These are phyloP conservation scores for Notolepis coatsorum DNA, from an alignment of 2,797 vertebrate genomes.

Conservation along the genomic window DNA sequence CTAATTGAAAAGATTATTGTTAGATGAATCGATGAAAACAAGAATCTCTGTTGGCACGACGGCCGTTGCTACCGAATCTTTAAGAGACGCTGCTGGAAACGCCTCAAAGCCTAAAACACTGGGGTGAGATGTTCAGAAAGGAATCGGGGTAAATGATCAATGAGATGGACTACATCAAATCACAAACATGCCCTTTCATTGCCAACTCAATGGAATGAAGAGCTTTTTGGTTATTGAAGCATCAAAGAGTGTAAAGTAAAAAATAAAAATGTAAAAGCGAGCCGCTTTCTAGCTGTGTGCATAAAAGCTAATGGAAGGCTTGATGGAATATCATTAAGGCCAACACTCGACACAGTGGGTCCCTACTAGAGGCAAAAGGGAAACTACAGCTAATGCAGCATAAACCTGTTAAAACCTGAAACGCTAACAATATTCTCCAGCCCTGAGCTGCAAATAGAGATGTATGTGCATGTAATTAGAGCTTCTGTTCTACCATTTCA, in stretches of 20 bases:
- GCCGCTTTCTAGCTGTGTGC: no score
- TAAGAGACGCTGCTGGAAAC: no score
- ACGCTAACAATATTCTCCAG: not conserved
- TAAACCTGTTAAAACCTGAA: not conserved
- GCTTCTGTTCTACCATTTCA: conserved; percentile 36
- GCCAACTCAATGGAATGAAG: conserved; percentile 7
- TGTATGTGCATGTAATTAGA: conserved; percentile 51
- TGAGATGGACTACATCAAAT: not conserved
- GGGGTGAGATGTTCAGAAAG: not conserved
- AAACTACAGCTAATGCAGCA: no score
- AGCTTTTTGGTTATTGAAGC: conserved; percentile 5
- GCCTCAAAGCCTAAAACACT: no score
- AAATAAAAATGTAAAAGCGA: conserved; percentile 1
- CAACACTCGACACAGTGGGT: no score
- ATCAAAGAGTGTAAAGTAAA: conserved; percentile 6
- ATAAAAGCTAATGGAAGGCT: not conserved
- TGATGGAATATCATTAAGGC: no score
- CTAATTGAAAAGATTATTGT: no score
- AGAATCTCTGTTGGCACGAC: no score
- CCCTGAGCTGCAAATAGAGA: not conserved
- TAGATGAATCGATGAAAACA: no score
- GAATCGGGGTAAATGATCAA: not conserved
- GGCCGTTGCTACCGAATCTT: no score
- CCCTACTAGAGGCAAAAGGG: no score
- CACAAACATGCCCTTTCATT: not conserved